These are phyloP conservation scores for Hippasteria phrygiana DNA, from an alignment of 53 echinoderm and acorn worm species.

Conservation along the genomic window DNA sequence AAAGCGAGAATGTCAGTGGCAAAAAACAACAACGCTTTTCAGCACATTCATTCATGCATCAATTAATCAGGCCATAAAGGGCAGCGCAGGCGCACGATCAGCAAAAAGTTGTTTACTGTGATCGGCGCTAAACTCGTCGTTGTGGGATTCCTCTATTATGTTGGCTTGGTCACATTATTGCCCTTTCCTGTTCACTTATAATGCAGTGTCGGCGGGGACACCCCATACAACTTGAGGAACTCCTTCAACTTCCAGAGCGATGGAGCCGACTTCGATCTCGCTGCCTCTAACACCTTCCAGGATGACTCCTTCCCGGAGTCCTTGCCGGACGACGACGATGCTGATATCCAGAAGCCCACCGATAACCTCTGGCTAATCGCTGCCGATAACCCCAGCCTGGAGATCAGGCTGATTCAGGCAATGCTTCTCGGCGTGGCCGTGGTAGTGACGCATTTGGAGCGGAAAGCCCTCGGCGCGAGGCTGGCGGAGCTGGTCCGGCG, in stretches of 20 bases:
- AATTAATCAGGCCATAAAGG: too few relatives aligned
- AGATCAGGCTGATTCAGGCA: slow-evolving; percentile 81
- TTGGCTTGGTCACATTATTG: too few relatives aligned
- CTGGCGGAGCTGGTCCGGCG: slow-evolving; percentile 76
- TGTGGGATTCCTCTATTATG: too few relatives aligned
- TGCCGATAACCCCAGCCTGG: slow-evolving; percentile 80
- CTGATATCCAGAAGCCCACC: slow-evolving; percentile 67
- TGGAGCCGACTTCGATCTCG: slow-evolving; percentile 50
- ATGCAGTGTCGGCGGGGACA: slow-evolving; percentile 75
- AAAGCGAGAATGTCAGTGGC: too few relatives aligned
- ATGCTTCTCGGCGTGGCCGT: slow-evolving; percentile 76
- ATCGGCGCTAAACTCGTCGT: too few relatives aligned
- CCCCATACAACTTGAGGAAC: slow-evolving; percentile 64
- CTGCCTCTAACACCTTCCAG: slow-evolving; percentile 48
- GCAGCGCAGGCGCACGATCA: too few relatives aligned
- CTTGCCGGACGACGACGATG: slow-evolving; percentile 35
- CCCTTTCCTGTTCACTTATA: background rate
- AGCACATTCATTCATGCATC: too few relatives aligned
- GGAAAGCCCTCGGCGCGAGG: slow-evolving; percentile 60
- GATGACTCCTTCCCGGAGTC: slow-evolving; percentile 36
- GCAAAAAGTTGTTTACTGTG: too few relatives aligned
- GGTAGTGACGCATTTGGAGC: slow-evolving; percentile 79
- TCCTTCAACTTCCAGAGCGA: slow-evolving; percentile 53
- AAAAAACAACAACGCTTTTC: too few relatives aligned
- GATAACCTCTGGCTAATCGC: slow-evolving; percentile 83